phyloP scores from a whole-genome alignment of 2,113 vertebrate genomes.

The Lethenteron reissneri region DNA sequence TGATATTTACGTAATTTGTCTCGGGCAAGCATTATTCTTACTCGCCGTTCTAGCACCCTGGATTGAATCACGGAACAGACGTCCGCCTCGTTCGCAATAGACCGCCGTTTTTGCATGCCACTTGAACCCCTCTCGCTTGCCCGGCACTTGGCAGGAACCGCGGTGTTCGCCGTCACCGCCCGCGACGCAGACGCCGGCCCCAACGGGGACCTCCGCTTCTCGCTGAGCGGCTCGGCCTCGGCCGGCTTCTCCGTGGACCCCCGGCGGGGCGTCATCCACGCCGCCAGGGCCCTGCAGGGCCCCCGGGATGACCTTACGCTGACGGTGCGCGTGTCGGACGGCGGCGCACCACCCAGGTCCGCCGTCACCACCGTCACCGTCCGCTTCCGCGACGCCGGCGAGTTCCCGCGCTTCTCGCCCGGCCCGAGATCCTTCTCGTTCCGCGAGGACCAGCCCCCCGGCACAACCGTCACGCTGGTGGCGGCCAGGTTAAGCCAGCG shows the following conservation, averaged over 20 bases:
- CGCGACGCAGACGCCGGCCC: conserved; percentile 61
- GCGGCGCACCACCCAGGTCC: conserved; percentile 40
- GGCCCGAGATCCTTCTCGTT: conserved; percentile 50
- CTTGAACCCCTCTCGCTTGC: too few relatives aligned
- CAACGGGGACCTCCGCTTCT: conserved; percentile 68
- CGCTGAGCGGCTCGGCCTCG: conserved; percentile 50
- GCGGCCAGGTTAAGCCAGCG: conserved; percentile 43
- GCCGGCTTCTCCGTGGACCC: conserved; percentile 82
- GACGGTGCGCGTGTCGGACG: conserved; percentile 58
- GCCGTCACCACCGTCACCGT: conserved; percentile 79
- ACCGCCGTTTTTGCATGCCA: too few relatives aligned
- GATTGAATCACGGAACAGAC: too few relatives aligned
- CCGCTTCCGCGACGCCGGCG: conserved; percentile 51
- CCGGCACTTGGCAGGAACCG: conserved; percentile 28
- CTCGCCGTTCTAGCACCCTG: too few relatives aligned
- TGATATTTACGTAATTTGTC: too few relatives aligned
- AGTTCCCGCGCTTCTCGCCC: conserved; percentile 52
- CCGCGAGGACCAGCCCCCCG: conserved; percentile 52
- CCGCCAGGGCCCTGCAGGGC: conserved; percentile 33
- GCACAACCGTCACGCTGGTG: conserved; percentile 47
- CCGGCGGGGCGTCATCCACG: conserved; percentile 52
- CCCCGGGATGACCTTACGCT: conserved; percentile 56
- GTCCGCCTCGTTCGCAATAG: too few relatives aligned
- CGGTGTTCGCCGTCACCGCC: conserved; percentile 86
- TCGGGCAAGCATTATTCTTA: too few relatives aligned